Evolutionary conservation across 2,113 vertebrate genomes (phyloP), one percentile per base, ranked within the genome.

Genomic region (Pteronura brasiliensis): DNA sequence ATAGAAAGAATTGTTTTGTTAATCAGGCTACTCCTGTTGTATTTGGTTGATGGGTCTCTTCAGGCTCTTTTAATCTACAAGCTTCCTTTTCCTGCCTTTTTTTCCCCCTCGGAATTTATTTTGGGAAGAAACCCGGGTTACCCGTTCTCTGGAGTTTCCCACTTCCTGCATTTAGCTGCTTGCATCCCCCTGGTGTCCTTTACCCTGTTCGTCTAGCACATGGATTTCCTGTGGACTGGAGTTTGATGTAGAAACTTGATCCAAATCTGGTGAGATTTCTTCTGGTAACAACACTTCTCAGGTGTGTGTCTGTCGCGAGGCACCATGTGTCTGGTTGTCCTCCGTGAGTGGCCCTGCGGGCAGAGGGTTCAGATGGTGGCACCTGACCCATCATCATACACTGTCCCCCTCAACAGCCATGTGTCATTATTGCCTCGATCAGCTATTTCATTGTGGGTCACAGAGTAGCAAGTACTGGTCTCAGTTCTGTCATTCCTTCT

Each of bases 381-480:
- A 10, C 72, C 85, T 61, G 85, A 15, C 57, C 85, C 3, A 0
- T 52, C 6, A 0, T 23, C 8, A 0, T 1, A 1, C 7, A 1
- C n/a, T 12, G 20, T 34, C 44, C 57, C 6, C n/a, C 77, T 59
- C 47, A 31, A 72, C 47, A 34, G 55, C 59, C 31, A 3, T 13
- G 21, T 7, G 10, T 6, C 12, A 14, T 14, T 14, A 3, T 61
- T 23, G 31, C n/a, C 55, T 52, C 4, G 7, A 21, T 39, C 49
- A 21, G 1, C 7, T 31, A 0, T 52, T 52, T 55, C 47, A 8
- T n/a, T 9, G 9, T 0, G 0, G 31, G 49, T 49, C 39, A 4
- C 79, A 44, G 14, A 18, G 6, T 25, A 31, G 31, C 29, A 4
- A 55, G 36, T 25, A 27, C n/a, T 39, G 1, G 7, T 57, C 71